Base-by-base conservation (phyloP, 2,113 vertebrate genomes). In the Podiceps cristatus region DNA sequence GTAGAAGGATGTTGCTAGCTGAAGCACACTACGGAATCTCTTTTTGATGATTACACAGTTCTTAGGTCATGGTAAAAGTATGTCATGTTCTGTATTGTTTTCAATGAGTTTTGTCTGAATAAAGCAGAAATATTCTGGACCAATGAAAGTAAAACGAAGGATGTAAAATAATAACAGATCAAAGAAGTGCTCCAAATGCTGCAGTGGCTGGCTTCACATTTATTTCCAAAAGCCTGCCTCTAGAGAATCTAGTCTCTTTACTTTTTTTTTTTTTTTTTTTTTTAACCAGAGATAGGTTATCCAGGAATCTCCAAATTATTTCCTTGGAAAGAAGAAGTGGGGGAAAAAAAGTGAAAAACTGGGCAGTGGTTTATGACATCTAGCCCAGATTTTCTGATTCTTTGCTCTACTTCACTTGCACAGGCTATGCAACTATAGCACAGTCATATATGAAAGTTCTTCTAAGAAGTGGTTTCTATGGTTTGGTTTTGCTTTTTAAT, bases 391-490 rank as follows among this genome's bases (percentile, higher is more conserved):
- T 95, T 96, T 94, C 85, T 91, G 73, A 37, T 62, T 72, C 62
- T 92, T 92, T 76, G 62, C 63, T 75, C 17, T 69, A 47, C n/a
- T 92, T 92, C 53, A 37, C 31, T 93, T 83, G 85, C 1, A 5
- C 24, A 77, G 63, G 80, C 71, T 72, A n/a, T 25, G 29, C 62
- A 90, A 72, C 42, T 80, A n/a, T 5, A 88, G 20, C 75, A 76
- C 28, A 95, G 75, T 76, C 85, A 52, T 11, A 86, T 23, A 74
- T 6, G 72, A 95, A 97, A 94, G 76, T 52, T 92, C 62, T 83
- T 95, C 82, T 90, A 87, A 95, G 85, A 95, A 94, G 94, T 67
- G 86, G 95, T 90, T 97, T 97, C 92, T 86, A 86, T 1, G 6
- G 72, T 80, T 93, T 94, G 79, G 90, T 77, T 95, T 94, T 90